Base-by-base conservation (phyloP, 2,888 invertebrate genomes). In the Ommatoiulus sabulosus region DNA sequence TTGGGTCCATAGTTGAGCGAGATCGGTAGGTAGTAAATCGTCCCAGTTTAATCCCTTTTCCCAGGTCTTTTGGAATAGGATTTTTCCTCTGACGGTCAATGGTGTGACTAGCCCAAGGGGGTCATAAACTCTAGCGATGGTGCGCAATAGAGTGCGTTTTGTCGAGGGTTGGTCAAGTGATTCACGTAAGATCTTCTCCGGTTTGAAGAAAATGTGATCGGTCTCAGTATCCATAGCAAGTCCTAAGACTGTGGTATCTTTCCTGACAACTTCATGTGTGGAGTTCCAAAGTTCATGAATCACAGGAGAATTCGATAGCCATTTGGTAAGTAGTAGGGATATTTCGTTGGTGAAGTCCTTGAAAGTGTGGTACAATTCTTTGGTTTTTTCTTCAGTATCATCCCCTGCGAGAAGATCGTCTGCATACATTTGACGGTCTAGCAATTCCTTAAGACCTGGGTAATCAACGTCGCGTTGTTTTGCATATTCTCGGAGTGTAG, bases 101-200 rank as follows among this genome's bases (percentile, higher is more conserved):
- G 87, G 87, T n/a, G 87, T n/a, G n/a, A 46, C 7, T 20, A 87
- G n/a, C 24, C 87, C 87, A n/a, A 87, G 35, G 4, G 87, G 87
- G 10, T 87, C 87, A 57, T 48, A 86, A 44, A 48, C 48, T n/a
- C 52, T 80, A 24, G 87, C n/a, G 8, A 10, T 48, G 5, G 35
- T 24, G 6, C n/a, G 6, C 6, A 87, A n/a, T 7, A 87, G 7
- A 5, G 7, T n/a, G 4, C 44, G 4, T 57, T 44, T 52, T 48
- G 87, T 80, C 4, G n/a, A 6, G 5, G n/a, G n/a, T 24, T 80
- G n/a, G 5, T 80, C 15, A 7, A 80, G 4, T 12, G 5, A 6
- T 6, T 20, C 24, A 7, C 15, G 20, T 80, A 80, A 15, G 12
- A 80, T 80, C n/a, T 24, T 80, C 12, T 80, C 24, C 12, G 80